Conservation (phyloP, 2,888 invertebrate genomes). For the Syrista parreyssii region DNA sequence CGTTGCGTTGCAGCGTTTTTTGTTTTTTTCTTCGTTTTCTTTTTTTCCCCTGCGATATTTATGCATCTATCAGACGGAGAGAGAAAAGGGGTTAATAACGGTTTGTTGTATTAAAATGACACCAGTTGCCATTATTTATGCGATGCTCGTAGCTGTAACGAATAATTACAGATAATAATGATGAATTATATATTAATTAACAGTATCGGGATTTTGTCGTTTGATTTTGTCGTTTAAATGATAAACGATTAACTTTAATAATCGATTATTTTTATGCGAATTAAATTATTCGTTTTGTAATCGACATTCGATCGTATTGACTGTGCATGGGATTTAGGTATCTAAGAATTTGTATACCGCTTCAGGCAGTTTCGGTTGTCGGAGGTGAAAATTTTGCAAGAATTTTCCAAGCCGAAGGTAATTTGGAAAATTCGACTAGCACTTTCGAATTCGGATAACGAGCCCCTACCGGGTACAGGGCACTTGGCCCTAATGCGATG, state of each 20-base stretch:
- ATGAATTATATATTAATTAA: not conserved
- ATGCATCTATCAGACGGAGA: not conserved
- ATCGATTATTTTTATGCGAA: not conserved
- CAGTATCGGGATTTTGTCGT: not conserved
- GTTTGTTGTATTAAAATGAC: not conserved
- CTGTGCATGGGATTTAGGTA: too few relatives aligned
- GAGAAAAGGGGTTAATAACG: not conserved
- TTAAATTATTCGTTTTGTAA: not conserved
- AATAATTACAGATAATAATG: not conserved
- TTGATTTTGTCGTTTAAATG: too few relatives aligned
- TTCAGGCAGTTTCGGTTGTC: not conserved
- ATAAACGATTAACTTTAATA: too few relatives aligned
- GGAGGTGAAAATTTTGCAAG: not conserved
- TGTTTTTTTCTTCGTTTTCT: not conserved
- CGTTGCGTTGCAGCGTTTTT: not conserved
- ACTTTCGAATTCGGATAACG: constrained; percentile 48
- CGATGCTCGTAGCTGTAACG: not conserved
- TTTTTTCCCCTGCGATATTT: not conserved
- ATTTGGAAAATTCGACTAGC: constrained; percentile 8
- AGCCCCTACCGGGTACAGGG: constrained; percentile 49
- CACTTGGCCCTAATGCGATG: constrained; percentile 54
- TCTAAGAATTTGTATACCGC: not conserved
- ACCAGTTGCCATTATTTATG: not conserved
- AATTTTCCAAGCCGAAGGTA: not conserved
- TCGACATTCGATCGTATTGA: too few relatives aligned